Evolutionary conservation across 2,797 vertebrate genomes (phyloP), one percentile per base, ranked within the genome.

Genomic region (Agapornis canus): DNA sequence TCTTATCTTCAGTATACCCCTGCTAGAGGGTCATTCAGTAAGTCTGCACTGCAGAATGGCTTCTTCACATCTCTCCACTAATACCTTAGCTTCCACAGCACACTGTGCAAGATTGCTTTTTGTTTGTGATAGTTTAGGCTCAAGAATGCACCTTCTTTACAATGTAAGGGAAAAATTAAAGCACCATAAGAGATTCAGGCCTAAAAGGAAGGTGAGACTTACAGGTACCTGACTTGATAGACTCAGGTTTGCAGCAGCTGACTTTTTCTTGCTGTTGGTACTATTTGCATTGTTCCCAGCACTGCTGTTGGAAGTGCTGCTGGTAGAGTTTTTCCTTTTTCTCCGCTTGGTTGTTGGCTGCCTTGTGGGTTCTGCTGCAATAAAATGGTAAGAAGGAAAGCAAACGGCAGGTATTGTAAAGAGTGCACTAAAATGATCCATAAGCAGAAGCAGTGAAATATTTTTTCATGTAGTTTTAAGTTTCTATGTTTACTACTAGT

Each of bases 141-240:
- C 95, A 96, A 96, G 96, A 97, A 97, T 96, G 94, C 95, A 97
- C 92, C 96, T 97, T 96, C 87, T 96, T 93, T 91, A 89, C 92
- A 94, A 56, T 17, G 22, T 23, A 42, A 63, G 61, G 82, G 79
- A 79, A 88, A 75, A 83, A 69, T 92, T 64, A 88, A 90, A 94
- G 64, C 32, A 65, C 47, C 2, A 2, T 81, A 68, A 94, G 85
- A 11, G 43, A 78, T 73, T 90, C 37, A 92, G 97, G 96, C 97
- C 97, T 97, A 93, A 96, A 83, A 97, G 94, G 91, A 98, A 97
- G 97, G 94, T 60, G 99, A 99, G 99, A 99, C 99, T 99, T 99
- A 99, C 99, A 99, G 99, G 99, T 99, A 99, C 99, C 99, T 99
- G 99, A 98, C 99, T 99, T 98, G 99, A 98, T 98, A 99, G 98